These are phyloP conservation scores for Myopa testacea DNA, from an alignment of 2,888 invertebrate genomes.

Conservation along the genomic window DNA sequence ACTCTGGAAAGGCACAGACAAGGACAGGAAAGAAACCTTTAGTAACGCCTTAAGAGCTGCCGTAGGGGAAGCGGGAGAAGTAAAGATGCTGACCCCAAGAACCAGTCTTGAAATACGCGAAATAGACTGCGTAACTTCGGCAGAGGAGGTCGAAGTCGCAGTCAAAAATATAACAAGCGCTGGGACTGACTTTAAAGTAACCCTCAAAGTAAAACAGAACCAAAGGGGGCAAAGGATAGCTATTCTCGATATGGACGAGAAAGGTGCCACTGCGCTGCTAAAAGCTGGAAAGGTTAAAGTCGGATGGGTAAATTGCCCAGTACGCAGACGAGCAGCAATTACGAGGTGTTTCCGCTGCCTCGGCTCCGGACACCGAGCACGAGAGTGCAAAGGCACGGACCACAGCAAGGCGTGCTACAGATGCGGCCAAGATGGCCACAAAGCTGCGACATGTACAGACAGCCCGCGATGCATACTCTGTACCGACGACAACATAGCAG, in stretches of 20 bases:
- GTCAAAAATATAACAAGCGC: not conserved
- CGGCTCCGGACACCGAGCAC: not conserved
- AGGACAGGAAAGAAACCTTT: not conserved
- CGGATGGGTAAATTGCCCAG: conserved; percentile 1
- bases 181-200: no score
- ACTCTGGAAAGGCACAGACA: no score
- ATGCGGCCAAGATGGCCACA: not conserved
- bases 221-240: not conserved
- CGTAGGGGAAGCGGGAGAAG: not conserved
- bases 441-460: not conserved
- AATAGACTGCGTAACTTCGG: not conserved
- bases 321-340: not conserved
- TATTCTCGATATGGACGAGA: not conserved
- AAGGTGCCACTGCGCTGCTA: not conserved
- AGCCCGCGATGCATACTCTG: not conserved
- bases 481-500: not conserved
- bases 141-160: not conserved
- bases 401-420: not conserved
- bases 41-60: not conserved
- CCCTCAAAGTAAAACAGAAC: not conserved
- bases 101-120: not conserved
- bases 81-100: not conserved
- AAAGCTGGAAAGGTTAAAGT: not conserved
- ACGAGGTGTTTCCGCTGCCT: not conserved
- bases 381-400: not conserved